phyloP scores from a whole-genome alignment of 2,888 invertebrate species.

The Thereva nobilitata region DNA sequence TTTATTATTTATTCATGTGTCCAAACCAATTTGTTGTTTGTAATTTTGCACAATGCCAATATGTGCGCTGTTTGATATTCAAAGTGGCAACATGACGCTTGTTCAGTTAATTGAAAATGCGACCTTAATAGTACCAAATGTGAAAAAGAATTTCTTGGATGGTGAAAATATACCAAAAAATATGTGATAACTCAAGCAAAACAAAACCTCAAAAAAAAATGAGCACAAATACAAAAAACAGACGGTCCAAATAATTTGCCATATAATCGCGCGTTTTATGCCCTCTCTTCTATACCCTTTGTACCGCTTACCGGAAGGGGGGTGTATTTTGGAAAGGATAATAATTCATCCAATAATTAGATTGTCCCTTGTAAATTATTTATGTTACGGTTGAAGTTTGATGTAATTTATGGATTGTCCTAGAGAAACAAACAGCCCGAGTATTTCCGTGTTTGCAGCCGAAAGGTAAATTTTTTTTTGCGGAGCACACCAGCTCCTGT shows the following conservation, averaged over 20 bases:
- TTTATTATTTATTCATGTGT: no score
- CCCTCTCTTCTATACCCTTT: neutral
- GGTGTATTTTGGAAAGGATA: slow-evolving; percentile 2
- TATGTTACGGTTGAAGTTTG: slow-evolving; percentile 9
- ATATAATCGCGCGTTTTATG: slow-evolving; percentile 6
- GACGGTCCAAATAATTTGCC: slow-evolving; percentile 21
- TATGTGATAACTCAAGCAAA: no score
- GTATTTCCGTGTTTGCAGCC: neutral
- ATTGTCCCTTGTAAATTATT: slow-evolving; percentile 28
- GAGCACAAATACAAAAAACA: slow-evolving; percentile 7
- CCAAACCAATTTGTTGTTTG: neutral
- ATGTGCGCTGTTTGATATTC: slow-evolving; percentile 12
- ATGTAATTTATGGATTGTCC: slow-evolving; percentile 15
- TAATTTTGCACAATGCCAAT: neutral
- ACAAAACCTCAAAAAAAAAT: neutral
- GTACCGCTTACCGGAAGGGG: no score
- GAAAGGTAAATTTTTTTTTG: neutral
- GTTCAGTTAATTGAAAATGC: slow-evolving; percentile 42
- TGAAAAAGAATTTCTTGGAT: no score
- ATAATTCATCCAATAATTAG: slow-evolving; percentile 31
- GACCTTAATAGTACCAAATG: slow-evolving; percentile 34
- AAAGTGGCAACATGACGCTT: slow-evolving; percentile 31
- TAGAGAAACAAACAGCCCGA: slow-evolving; percentile 1
- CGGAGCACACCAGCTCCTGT: neutral
- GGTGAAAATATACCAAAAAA: no score